Conservation (phyloP, 2,113 vertebrate genomes). For the Noctilio leporinus region DNA sequence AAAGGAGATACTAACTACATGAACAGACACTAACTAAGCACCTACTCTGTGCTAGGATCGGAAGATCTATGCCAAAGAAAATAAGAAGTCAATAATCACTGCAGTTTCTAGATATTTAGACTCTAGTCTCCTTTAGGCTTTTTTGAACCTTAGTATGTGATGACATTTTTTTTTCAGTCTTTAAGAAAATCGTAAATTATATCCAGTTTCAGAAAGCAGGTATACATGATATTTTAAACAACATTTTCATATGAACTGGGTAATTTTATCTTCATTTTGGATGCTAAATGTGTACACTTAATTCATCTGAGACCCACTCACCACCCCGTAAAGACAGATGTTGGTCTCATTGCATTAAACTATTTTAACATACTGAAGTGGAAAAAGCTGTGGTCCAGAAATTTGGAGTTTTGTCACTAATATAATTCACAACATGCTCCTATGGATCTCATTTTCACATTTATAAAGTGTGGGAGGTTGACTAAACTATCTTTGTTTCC, state of each 20-base stretch:
- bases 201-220: background rate
- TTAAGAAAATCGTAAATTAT: background rate
- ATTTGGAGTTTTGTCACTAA: background rate
- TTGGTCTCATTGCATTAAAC: background rate
- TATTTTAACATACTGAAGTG: background rate
- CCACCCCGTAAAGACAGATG: background rate
- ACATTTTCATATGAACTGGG: background rate
- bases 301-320: background rate
- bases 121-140: background rate
- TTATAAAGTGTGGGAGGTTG: background rate
- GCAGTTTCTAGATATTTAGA: background rate
- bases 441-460: background rate
- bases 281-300: background rate
- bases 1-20: background rate
- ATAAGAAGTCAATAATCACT: background rate
- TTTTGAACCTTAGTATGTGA: background rate
- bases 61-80: background rate
- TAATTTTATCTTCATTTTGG: background rate
- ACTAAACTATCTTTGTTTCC: background rate
- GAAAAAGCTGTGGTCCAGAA: background rate
- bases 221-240: background rate
- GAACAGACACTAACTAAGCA: background rate
- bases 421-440: background rate
- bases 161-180: background rate
- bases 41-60: background rate